Conservation (phyloP, 2,888 invertebrate genomes). For the Argyresthia goedartella region DNA sequence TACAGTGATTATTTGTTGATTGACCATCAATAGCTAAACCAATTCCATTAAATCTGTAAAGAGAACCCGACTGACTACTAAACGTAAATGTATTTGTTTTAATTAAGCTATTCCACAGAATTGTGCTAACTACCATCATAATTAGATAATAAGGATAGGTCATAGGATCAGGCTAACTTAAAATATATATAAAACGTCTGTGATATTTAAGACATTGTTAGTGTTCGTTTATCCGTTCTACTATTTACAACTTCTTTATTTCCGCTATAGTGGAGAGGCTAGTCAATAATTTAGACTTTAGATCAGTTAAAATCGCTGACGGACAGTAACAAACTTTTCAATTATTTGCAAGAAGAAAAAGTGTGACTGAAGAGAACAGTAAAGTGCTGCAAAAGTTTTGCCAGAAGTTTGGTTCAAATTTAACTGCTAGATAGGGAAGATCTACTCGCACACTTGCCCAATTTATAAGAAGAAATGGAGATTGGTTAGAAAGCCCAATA, state of each 20-base stretch:
- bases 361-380: not conserved
- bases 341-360: not conserved
- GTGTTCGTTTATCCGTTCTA: too few species aligned
- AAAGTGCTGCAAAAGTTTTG: not conserved
- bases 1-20: not conserved
- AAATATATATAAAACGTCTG: too few species aligned
- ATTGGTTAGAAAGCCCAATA: not conserved
- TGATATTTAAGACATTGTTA: too few species aligned
- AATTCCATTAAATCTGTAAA: too few species aligned
- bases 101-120: too few species aligned
- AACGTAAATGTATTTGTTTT: too few species aligned
- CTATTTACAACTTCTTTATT: too few species aligned
- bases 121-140: too few species aligned
- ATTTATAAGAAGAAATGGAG: not conserved
- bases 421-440: not conserved
- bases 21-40: not conserved
- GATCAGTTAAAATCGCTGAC: not conserved
- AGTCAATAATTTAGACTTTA: not conserved
- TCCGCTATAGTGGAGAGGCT: not conserved
- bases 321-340: not conserved
- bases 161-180: too few species aligned
- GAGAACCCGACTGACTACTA: too few species aligned
- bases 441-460: not conserved
- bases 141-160: too few species aligned
- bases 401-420: not conserved